A percentile compares a stretch with the other conserved stretches of the same genome.
Conservation (phyloP, 1,140 invertebrate genomes). For the Hylaeus anthracinus region DNA sequence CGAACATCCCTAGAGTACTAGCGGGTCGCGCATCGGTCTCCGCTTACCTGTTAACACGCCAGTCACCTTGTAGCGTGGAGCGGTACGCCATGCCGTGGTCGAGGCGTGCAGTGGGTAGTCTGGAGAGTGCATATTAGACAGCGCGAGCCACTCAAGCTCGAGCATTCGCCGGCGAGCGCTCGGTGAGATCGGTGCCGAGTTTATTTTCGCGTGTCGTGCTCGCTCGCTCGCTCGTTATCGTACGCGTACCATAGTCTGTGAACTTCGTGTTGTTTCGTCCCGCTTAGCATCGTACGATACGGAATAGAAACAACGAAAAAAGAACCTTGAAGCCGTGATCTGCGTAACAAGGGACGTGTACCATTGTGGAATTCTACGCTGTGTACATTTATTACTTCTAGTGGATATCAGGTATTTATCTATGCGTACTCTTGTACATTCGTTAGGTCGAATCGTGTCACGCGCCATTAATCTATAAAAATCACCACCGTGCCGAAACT, state of each 20-base stretch:
- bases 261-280: neutral
- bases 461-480: neutral
- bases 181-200: conserved; percentile 54
- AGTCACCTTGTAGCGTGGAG: conserved; percentile 63
- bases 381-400: conserved; percentile 33
- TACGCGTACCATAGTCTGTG: conserved; percentile 14
- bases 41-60: conserved; percentile 70
- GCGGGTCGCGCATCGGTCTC: conserved; percentile 44
- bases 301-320: neutral
- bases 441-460: conserved; percentile 9
- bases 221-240: neutral
- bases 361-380: neutral
- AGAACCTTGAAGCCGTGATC: neutral
- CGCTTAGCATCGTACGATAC: neutral
- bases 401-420: conserved; percentile 47
- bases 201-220: conserved; percentile 19
- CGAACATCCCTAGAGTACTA: conserved; percentile 30
- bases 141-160: conserved; percentile 59
- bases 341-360: neutral
- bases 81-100: conserved; percentile 54
- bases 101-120: conserved; percentile 50
- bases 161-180: conserved; percentile 74
- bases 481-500: too few relatives aligned
- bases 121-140: conserved; percentile 73
- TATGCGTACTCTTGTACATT: conserved; percentile 2